Base-by-base conservation (phyloP, 2,888 invertebrate species). In the Glaucopsyche alexis region DNA sequence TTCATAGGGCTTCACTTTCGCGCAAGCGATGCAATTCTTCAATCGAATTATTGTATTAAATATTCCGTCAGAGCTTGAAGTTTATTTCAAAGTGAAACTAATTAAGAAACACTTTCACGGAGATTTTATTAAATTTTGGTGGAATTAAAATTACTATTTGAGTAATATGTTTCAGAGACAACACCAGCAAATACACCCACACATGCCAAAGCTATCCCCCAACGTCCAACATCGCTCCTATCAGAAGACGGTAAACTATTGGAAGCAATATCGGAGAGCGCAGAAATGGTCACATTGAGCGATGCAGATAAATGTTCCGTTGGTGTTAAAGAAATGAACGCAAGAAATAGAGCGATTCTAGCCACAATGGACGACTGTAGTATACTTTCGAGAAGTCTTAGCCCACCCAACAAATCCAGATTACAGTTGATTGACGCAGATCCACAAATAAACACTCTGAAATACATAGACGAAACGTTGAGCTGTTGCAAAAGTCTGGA, bases 191-290 rank as follows among this genome's bases (percentile, higher is more conserved):
- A 91, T 73, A 93, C 93, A 60, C 93, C 93, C 55, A 91, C 88
- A 47, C 92, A 92, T 78, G 86, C 79, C 71, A 89, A 88, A 78
- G 84, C 82, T 71, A 80, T 82, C 11, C 83, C 87, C 2, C 89
- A 87, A 83, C 94, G 95, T 74, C 95, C 94, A 3, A 87, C 95
- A 16, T 96, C 96, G 9, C 87, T 95, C 52, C 90, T 95, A 73
- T 94, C 94, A 4, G 94, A 95, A 81, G 95, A 95, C 76, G 94
- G 94, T 0, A 95, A 95, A 85, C 83, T 88, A 50, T 89, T 96
- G 80, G 95, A 95, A 77, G 95, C 94, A 13, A 95, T 96, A 78
- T 94, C 94, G 47, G 96, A 96, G 87, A 94, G 94, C 77, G 95
- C 95, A 40, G 96, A 96, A 86, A 94, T 96, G 90, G 94, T 95